Percentiles rank a stretch among this genome's conserved stretches.
Evolutionary conservation across 2,797 vertebrate genomes (phyloP).

Genomic region (Artibeus jamaicensis): DNA sequence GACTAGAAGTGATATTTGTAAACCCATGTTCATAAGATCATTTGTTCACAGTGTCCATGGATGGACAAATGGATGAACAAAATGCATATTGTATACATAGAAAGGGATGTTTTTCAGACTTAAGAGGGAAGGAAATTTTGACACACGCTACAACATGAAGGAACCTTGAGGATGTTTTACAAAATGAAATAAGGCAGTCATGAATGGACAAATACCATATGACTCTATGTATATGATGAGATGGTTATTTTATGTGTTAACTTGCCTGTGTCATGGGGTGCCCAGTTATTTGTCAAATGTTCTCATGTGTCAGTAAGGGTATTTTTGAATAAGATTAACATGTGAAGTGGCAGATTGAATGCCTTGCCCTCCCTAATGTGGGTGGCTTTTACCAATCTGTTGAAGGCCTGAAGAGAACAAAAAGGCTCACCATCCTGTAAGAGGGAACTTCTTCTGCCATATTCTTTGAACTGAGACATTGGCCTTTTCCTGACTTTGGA

Average conservation of each 20-base stretch:
- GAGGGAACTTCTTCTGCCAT: neutral
- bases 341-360: neutral
- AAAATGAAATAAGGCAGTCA: neutral
- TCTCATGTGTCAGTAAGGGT: neutral
- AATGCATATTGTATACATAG: neutral
- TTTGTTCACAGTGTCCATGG: neutral
- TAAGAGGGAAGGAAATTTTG: neutral
- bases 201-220: neutral
- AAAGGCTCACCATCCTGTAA: neutral
- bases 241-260: neutral
- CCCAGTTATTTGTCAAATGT: neutral
- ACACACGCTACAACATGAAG: neutral
- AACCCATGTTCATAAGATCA: neutral
- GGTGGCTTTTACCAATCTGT: neutral
- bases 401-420: neutral
- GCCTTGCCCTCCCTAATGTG: neutral
- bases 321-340: neutral
- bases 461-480: neutral
- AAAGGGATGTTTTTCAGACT: neutral
- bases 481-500: neutral
- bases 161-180: neutral
- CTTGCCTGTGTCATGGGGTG: neutral
- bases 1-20: neutral
- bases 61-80: neutral
- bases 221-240: neutral